Conservation (phyloP, 2,113 vertebrate species). For the Centropus unirufus region DNA sequence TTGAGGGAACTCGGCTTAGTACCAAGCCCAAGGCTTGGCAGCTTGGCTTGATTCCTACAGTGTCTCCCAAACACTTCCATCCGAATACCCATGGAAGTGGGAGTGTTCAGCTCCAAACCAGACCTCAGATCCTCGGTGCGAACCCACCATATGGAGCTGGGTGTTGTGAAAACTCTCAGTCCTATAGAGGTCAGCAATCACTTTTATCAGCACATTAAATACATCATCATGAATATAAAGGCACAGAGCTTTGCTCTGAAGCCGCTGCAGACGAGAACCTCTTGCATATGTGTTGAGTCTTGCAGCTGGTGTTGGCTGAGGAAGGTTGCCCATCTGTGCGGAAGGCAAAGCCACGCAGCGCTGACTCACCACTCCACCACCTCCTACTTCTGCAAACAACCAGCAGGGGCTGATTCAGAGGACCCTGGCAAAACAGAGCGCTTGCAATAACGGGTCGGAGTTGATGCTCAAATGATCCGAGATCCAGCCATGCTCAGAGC, state of each 20-base stretch:
- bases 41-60: background rate
- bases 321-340: constrained; percentile 33
- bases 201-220: background rate
- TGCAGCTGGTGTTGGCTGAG: constrained; percentile 44
- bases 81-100: background rate
- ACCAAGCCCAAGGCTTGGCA: background rate
- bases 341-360: background rate
- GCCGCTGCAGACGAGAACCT: background rate
- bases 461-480: background rate
- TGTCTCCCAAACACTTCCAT: background rate
- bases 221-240: constrained; percentile 17
- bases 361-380: constrained; percentile 4
- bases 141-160: background rate
- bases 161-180: background rate
- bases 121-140: background rate
- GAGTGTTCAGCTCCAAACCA: background rate
- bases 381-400: constrained; percentile 24
- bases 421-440: background rate
- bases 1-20: constrained; percentile 16
- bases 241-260: background rate
- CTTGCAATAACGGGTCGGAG: background rate
- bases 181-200: background rate
- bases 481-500: background rate
- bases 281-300: background rate
- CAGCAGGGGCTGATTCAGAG: background rate